Evolutionary conservation across 2,888 invertebrate genomes (phyloP), one percentile per base, ranked within the genome.

Genomic region (Deilephila porcellus): DNA sequence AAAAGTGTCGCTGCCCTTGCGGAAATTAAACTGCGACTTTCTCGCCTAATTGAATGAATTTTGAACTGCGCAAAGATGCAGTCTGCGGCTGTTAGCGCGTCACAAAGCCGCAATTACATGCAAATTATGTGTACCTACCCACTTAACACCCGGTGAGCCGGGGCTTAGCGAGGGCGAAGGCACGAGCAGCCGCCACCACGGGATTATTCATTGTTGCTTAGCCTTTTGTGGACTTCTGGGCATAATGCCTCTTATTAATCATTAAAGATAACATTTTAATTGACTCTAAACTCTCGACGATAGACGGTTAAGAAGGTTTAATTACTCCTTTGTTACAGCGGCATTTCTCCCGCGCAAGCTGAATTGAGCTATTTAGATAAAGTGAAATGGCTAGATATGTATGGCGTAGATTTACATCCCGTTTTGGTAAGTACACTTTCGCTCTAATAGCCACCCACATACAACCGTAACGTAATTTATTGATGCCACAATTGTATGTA

Each of bases 331-430:
- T 85, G 82, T 89, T 90, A 77, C 95, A 98, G 98, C 80, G 98
- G 98, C 78, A 97, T 97, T 91, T 96, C 98, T 82, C 99, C 99
- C 76, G 97, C 98, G 73, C 97, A 98, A 82, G 99, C 99, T 56
- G 99, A 99, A 94, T 95, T 98, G 85, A 98, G 97, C 95, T 99
- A 98, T 94, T 96, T 99, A 91, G 99, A 99, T 93, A 98, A 99
- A 96, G 98, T 98, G 83, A 99, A 99, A 96, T 99, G 99, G 99
- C 96, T 99, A 86, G 99, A 99, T 91, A 98, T 99, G 98, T 99
- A 99, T 89, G 99, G 99, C 71, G 99, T 99, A 71, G 99, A 99
- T 95, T 96, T 99, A 83, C 99, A 99, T 95, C 98, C 98, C 72
- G 99, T 99, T 76, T 93, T 98, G 96, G 98, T 98, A 95, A 96